phyloP scores from a whole-genome alignment of 2,888 invertebrate species.

The Nomada fucata region DNA sequence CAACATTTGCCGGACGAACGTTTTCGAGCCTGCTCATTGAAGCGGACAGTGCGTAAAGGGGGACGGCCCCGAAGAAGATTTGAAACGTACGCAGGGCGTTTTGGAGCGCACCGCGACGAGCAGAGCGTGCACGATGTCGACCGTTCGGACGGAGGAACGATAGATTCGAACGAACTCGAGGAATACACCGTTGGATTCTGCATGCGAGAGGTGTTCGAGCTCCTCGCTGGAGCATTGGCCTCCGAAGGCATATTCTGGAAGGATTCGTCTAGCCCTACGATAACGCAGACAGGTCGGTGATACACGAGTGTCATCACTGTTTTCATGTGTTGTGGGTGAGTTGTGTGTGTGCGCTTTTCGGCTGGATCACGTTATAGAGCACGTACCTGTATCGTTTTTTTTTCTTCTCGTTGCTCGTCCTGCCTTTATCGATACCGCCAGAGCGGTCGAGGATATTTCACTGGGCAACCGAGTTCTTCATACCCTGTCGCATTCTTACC shows the following conservation, averaged over 20 bases:
- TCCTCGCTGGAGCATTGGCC: slow-evolving; percentile 76
- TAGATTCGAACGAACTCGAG: slow-evolving; percentile 39
- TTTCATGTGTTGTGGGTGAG: slow-evolving; percentile 60
- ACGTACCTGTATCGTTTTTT: slow-evolving; percentile 20
- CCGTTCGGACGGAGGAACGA: slow-evolving; percentile 46
- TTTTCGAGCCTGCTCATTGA: not conserved
- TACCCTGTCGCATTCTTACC: slow-evolving; percentile 40
- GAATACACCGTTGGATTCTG: slow-evolving; percentile 64
- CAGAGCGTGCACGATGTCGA: slow-evolving; percentile 48
- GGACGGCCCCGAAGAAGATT: not conserved
- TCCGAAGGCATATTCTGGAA: slow-evolving; percentile 73
- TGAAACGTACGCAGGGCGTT: not conserved
- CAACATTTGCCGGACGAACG: not conserved
- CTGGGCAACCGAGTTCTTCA: slow-evolving; percentile 8
- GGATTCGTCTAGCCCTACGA: slow-evolving; percentile 70
- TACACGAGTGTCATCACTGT: slow-evolving; percentile 65
- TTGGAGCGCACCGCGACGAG: slow-evolving; percentile 10
- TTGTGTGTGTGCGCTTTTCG: slow-evolving; percentile 54
- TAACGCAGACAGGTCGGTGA: slow-evolving; percentile 79
- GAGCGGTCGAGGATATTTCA: slow-evolving; percentile 32
- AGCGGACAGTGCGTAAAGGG: not conserved
- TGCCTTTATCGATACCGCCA: slow-evolving; percentile 16
- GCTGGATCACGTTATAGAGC: slow-evolving; percentile 41
- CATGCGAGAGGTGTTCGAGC: slow-evolving; percentile 80
- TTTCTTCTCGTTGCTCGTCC: not conserved